phyloP scores from a whole-genome alignment of 2,797 vertebrate genomes.

The Sciurus carolinensis region DNA sequence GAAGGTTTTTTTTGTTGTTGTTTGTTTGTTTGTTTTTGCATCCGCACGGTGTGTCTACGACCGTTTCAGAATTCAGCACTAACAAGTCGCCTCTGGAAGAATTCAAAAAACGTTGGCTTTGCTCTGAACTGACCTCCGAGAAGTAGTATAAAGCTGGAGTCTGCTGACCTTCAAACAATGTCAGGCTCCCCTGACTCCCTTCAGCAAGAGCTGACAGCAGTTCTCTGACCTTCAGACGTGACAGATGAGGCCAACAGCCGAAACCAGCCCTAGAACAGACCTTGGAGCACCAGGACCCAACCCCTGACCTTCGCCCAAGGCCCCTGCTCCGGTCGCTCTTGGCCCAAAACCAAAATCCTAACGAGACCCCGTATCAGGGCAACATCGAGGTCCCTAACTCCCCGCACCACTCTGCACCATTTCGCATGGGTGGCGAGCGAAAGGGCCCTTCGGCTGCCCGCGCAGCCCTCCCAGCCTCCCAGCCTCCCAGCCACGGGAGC shows the following conservation, averaged over 20 bases:
- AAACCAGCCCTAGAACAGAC: neutral
- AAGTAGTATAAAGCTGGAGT: neutral
- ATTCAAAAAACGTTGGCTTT: neutral
- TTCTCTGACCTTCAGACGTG: conserved; percentile 19
- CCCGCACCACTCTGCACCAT: neutral
- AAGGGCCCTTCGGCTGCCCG: fast-evolving
- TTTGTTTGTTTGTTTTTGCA: neutral
- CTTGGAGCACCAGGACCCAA: neutral
- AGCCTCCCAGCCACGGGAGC: neutral
- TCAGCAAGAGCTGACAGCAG: neutral
- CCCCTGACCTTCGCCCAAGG: conserved; percentile 61
- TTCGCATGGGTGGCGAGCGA: fast-evolving
- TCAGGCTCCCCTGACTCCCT: neutral
- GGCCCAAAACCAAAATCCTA: neutral
- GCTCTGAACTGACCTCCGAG: neutral
- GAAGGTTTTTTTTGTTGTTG: neutral
- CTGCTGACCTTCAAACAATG: conserved; percentile 75
- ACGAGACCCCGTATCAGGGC: neutral
- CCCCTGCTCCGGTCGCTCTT: neutral
- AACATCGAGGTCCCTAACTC: neutral
- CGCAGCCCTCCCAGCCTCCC: fast-evolving
- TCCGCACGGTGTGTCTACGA: neutral
- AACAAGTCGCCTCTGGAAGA: fast-evolving
- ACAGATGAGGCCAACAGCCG: fast-evolving
- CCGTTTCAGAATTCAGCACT: neutral